Evolutionary conservation across 2,797 vertebrate species (phyloP).

Genomic region (Anas flavirostris): DNA sequence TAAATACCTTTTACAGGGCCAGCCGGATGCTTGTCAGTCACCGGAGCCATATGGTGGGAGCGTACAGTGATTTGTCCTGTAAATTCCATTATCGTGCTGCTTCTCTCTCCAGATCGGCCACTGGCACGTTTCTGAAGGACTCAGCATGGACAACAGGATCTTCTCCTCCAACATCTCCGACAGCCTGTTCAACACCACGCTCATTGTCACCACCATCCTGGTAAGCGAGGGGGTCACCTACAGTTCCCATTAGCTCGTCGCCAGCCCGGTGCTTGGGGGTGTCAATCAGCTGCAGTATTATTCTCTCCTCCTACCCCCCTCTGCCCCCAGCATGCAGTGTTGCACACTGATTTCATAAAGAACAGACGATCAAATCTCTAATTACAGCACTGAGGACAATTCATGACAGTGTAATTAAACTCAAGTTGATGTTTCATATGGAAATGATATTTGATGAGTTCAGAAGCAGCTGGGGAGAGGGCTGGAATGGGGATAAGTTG

Average conservation of each 20-base stretch:
- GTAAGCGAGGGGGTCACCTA: slow-evolving; percentile 82
- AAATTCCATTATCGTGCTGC: background rate
- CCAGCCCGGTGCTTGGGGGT: background rate
- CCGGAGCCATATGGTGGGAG: background rate
- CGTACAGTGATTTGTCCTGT: background rate
- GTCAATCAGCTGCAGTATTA: background rate
- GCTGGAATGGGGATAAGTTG: background rate
- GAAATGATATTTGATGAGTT: slow-evolving; percentile 71
- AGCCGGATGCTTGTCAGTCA: background rate
- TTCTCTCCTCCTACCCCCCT: background rate
- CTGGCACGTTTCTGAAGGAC: slow-evolving; percentile 94
- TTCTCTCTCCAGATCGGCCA: slow-evolving; percentile 90
- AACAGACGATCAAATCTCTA: slow-evolving; percentile 9
- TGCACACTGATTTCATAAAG: background rate
- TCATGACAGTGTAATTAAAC: slow-evolving; percentile 52
- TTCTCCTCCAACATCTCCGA: slow-evolving; percentile 93
- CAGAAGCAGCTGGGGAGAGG: slow-evolving; percentile 43
- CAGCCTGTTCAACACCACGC: slow-evolving; percentile 97
- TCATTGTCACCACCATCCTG: slow-evolving; percentile 97
- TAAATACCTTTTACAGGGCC: background rate
- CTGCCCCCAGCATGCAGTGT: background rate
- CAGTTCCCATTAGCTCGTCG: background rate
- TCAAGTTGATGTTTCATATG: slow-evolving; percentile 53
- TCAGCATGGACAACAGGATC: slow-evolving; percentile 94
- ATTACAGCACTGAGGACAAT: slow-evolving; percentile 44